Conservation (phyloP, 35 echinoderm and acorn worm genomes). For the Stichopus chloronotus region DNA sequence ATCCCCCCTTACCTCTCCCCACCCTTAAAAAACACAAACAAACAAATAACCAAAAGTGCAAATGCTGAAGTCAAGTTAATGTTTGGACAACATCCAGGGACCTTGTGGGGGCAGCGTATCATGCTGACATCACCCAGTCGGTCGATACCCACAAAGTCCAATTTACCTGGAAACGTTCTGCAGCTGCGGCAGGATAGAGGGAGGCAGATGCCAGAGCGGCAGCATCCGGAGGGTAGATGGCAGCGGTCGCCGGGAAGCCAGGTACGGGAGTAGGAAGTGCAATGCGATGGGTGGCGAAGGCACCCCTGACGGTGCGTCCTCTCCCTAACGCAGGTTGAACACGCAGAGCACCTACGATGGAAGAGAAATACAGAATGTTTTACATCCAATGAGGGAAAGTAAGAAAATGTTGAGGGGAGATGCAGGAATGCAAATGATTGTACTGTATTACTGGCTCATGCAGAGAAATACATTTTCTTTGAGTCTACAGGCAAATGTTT, state of each 20-base stretch:
- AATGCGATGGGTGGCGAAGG: slow-evolving; percentile 82
- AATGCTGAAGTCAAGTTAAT: too few species aligned
- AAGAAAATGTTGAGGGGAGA: background rate
- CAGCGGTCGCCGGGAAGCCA: slow-evolving; percentile 84
- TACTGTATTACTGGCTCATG: too few species aligned
- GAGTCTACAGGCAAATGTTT: background rate
- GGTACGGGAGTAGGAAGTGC: slow-evolving; percentile 90
- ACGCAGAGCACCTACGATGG: slow-evolving; percentile 68
- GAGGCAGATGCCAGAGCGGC: slow-evolving; percentile 68
- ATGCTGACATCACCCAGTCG: too few species aligned
- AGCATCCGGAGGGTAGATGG: slow-evolving; percentile 88
- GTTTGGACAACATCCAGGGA: too few species aligned
- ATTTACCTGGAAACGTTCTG: slow-evolving; percentile 90
- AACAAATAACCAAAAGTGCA: too few species aligned
- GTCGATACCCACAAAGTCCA: background rate
- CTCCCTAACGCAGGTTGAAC: slow-evolving; percentile 78
- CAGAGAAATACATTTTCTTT: background rate
- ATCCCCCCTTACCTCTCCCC: too few species aligned
- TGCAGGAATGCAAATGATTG: too few species aligned
- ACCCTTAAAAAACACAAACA: too few species aligned
- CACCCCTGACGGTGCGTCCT: slow-evolving; percentile 87
- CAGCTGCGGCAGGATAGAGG: slow-evolving; percentile 68
- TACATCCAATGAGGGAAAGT: background rate
- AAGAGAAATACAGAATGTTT: slow-evolving; percentile 4
- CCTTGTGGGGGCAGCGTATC: too few species aligned